These are phyloP conservation scores for Cladopsammia gracilis DNA, from an alignment of 64 coral and sea anemone genomes.

Conservation along the genomic window DNA sequence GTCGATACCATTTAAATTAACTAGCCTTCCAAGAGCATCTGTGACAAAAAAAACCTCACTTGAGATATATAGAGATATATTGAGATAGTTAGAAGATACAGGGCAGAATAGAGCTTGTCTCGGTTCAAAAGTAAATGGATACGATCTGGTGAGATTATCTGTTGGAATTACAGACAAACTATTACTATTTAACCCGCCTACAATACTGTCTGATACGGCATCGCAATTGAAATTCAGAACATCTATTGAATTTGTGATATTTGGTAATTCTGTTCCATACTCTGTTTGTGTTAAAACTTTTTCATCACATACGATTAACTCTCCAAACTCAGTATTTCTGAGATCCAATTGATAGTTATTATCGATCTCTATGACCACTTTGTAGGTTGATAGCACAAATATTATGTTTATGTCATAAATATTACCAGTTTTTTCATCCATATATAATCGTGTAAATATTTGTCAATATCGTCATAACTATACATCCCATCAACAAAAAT, in stretches of 20 bases:
- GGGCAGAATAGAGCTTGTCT: not conserved
- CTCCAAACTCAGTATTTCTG: not conserved
- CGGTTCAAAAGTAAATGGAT: constrained; percentile 5
- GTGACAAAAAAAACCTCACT: not conserved
- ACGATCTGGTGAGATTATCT: not conserved
- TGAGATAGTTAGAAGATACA: not conserved
- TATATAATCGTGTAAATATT: too few relatives aligned
- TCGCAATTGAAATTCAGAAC: constrained; percentile 5
- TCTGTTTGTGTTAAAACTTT: constrained; percentile 16
- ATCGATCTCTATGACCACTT: not conserved
- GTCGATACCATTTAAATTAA: not conserved
- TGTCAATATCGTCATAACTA: too few relatives aligned
- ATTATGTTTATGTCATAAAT: too few relatives aligned
- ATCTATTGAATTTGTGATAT: constrained; percentile 31
- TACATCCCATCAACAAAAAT: too few relatives aligned
- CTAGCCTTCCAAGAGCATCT: not conserved
- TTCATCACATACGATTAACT: constrained; percentile 14
- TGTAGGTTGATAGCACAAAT: not conserved
- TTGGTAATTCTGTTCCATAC: not conserved
- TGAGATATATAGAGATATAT: not conserved
- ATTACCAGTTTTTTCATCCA: too few relatives aligned
- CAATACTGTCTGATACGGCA: not conserved
- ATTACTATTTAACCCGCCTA: not conserved
- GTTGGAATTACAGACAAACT: not conserved
- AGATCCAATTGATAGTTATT: constrained; percentile 18